Evolutionary conservation across 2,113 vertebrate genomes (phyloP).

Genomic region (Onychostruthus taczanowskii): DNA sequence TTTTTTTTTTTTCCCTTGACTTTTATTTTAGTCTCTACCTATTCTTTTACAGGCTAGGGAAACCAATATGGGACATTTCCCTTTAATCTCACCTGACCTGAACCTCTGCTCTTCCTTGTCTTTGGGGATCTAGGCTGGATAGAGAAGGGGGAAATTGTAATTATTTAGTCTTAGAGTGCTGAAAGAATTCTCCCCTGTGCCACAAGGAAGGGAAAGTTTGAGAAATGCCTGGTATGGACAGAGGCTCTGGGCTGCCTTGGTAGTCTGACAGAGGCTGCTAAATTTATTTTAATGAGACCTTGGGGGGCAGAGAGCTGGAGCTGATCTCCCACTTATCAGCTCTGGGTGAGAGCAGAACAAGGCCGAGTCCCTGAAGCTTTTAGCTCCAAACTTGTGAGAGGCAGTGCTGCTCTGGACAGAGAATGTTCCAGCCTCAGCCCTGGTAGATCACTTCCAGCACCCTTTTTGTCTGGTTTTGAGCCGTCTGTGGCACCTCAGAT

Average conservation of each 20-base stretch:
- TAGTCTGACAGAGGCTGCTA: background rate
- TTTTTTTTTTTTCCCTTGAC: background rate
- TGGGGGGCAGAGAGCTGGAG: background rate
- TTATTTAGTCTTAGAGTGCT: background rate
- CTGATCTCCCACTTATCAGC: background rate
- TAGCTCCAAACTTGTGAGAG: rapidly evolving
- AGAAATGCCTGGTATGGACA: background rate
- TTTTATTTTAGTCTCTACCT: background rate
- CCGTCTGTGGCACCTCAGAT: rapidly evolving
- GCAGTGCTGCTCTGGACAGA: background rate
- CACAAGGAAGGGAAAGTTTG: background rate
- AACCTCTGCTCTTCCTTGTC: background rate
- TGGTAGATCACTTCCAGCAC: rapidly evolving
- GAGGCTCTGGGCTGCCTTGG: background rate
- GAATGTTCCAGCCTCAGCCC: background rate
- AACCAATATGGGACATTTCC: background rate
- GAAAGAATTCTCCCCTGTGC: background rate
- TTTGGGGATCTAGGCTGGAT: slow-evolving; percentile 13
- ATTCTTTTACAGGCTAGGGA: background rate
- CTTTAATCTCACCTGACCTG: background rate
- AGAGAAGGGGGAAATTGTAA: background rate
- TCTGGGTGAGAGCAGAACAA: background rate
- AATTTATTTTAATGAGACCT: background rate
- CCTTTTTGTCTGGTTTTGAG: background rate
- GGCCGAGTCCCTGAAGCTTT: background rate